Evolutionary conservation across 2,797 vertebrate species (phyloP), one percentile per base, ranked within the genome.

Genomic region (Tinamus major): DNA sequence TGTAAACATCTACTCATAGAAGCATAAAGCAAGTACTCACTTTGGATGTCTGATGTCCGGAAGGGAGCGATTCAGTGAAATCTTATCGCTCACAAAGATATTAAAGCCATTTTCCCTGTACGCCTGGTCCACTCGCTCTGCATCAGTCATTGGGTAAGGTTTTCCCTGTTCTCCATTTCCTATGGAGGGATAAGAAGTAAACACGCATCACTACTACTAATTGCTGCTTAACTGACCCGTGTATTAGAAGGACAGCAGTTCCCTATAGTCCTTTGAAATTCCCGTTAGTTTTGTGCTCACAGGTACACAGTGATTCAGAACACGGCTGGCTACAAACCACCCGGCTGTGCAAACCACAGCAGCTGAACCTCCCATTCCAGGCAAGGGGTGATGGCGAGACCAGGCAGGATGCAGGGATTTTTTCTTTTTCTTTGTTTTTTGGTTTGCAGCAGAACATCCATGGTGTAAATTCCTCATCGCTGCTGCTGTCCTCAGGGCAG

Each of bases 101-200:
- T 99, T 99, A 97, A 99, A 99, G 65, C 99, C 99, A 83, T 99
- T 99, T 97, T 99, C 99, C 69, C 99, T 97, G 98, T 99, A 99
- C 1, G 99, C 99, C 97, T 99, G 98, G 87, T 99, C 99, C 62
- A 98, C 98, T 61, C 97, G 97, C 87, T 99, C 99, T 5, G 98
- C 97, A 7, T 99, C 99, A 0, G 98, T 98, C 97, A 99, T 97
- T 2, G 98, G 98, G 89, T 98, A 99, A 5, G 99, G 95, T 74
- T 98, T 98, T 59, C 99, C 99, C 94, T 99, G 99, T 63, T 99
- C 99, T 33, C 99, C 99, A 29, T 98, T 98, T 96, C 99, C 99
- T 99, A 86, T 7, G 27, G 65, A 92, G 4, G 89, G 79, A 90
- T 81, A 81, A 62, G 95, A 95, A 90, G 41, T 41, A 96, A 97